Evolutionary conservation across 1,140 invertebrate genomes (phyloP), one percentile per base, ranked within the genome.

Genomic region (Drosophila arawakana): DNA sequence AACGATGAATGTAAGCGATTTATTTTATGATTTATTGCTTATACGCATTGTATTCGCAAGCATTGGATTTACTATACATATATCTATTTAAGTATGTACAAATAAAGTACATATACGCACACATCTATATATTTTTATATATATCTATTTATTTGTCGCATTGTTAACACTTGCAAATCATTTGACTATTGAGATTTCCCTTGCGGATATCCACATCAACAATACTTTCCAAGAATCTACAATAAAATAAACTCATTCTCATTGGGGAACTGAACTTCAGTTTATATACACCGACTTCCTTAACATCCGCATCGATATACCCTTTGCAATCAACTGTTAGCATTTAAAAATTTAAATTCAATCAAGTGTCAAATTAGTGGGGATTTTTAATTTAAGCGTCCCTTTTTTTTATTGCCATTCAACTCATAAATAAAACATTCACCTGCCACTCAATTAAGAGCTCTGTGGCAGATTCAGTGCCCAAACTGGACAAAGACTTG

Each of bases 21-120:
- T 88, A 88, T 88, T 83, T 89, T 88, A 88, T 88, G 83, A 88
- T 88, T 88, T 88, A 88, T 88, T 88, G 83, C 83, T 74, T 83
- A 89, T 80, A 80, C 80, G 80, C 86, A 88, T 89, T 88, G 83
- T 83, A 68, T 61, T 65, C 73, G 52, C 72, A 58, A 61, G 73
- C 80, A 69, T 63, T 63, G 65, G 75, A 85, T 66, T 73, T 68
- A 69, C 81, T 63, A 50, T 46, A 49, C 15, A 49, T 49, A 25
- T 35, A 58, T 25, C 21, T 21, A 35, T 52, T 15, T 54, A n/a
- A 34, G 6, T 43, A 34, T 59, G 18, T 50, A n/a, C 44, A 7
- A 15, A 30, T 34, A 18, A 7, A 30, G 21, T 43, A 41, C 15
- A 5, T 8, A 21, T 15, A n/a, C 5, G 9, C 7, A 7, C 30